Conservation (phyloP, 2,888 invertebrate species). For the Camptogramma bilineatum region DNA sequence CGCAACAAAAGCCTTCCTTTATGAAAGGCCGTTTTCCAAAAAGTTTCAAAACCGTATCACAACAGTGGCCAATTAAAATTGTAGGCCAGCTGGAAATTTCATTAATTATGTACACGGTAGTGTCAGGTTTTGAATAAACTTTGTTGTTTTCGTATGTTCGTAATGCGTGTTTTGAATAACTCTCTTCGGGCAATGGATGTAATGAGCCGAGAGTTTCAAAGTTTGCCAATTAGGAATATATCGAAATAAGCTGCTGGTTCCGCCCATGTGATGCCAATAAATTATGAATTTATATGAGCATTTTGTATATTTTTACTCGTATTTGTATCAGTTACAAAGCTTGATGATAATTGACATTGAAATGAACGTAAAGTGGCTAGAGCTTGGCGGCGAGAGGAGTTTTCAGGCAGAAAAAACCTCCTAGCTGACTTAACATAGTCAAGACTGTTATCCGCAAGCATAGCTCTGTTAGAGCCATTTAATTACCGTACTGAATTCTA, state of each 20-base stretch:
- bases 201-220: slow-evolving; percentile 38
- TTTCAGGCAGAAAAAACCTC: too few species aligned
- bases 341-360: neutral
- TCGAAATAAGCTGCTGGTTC: slow-evolving; percentile 15
- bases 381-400: too few species aligned
- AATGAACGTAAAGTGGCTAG: neutral
- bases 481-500: too few species aligned
- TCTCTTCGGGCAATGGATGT: slow-evolving; percentile 43
- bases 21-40: slow-evolving; percentile 61
- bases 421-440: too few species aligned
- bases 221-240: slow-evolving; percentile 32
- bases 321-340: neutral
- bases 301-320: neutral
- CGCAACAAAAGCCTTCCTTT: slow-evolving; percentile 76
- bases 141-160: slow-evolving; percentile 70
- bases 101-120: slow-evolving; percentile 78
- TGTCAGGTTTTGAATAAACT: slow-evolving; percentile 72
- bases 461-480: too few species aligned
- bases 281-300: neutral
- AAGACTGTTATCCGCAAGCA: too few species aligned
- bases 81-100: slow-evolving; percentile 83
- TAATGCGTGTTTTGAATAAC: slow-evolving; percentile 62
- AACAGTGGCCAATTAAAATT: slow-evolving; percentile 82
- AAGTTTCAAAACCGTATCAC: slow-evolving; percentile 82
- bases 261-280: neutral